Base-by-base conservation (phyloP, 2,113 vertebrate genomes). In the Centrocercus urophasianus region DNA sequence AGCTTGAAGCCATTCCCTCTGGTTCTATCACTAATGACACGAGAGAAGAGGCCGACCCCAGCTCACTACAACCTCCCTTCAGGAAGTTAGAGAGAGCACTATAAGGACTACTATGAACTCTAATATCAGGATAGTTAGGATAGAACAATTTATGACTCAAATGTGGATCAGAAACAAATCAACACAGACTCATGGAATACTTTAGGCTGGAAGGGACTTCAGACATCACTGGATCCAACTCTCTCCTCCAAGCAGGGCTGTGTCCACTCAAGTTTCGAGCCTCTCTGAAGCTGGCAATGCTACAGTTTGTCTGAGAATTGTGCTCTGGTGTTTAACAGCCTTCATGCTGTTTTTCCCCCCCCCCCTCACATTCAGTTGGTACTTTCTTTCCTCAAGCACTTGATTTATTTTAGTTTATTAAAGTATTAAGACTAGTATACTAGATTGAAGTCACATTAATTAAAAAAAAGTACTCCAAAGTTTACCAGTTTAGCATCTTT, bases 341-440 rank as follows among this genome's bases (percentile, higher is more conserved):
- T 1, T 0, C 5, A 1, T 13, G 24, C 12, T 57, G 22, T 80
- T 36, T n/a, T n/a, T 59, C 24, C 16, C 66, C 63, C 77, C 47
- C 42, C 11, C 21, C 47, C 42, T 42, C 10, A 8, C 6, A 42
- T 24, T 8, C 34, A 48, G 14, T 8, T 6, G 0, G 19, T 76
- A 47, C 13, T 17, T 90, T 14, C 61, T 38, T 2, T 42, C 21
- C 63, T 40, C 1, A 27, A 80, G 6, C 11, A 48, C 14, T 20
- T 67, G 17, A 66, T 61, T 76, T 52, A 69, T 20, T 84, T 52
- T 4, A 36, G 11, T 32, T 89, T 61, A 84, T 27, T 17, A 11
- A 71, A 87, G 10, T 22, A 34, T 10, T 36, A 73, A 73, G 30
- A 78, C 47, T 54, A 38, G 16, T 18, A 63, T 20, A 24, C 27